Percentiles rank a stretch among this genome's conserved stretches.
These are phyloP conservation scores for Eurystomus glaucurus DNA, from an alignment of 2,797 vertebrate species.

Conservation along the genomic window DNA sequence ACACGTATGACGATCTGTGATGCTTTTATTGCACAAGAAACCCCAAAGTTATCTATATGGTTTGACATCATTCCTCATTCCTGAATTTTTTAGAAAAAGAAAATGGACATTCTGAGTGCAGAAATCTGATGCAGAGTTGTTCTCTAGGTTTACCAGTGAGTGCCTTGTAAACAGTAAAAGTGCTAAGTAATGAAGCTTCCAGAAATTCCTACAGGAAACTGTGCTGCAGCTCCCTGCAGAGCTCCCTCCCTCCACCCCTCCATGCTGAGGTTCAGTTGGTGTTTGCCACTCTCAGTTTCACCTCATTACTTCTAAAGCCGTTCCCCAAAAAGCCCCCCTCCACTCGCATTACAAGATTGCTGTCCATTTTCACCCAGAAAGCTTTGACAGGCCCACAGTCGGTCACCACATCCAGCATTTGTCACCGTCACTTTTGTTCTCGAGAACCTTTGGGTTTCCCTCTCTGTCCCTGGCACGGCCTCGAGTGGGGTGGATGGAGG, in stretches of 20 bases:
- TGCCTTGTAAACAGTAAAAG: background rate
- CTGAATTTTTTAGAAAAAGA: background rate
- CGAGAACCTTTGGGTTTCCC: background rate
- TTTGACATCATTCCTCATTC: background rate
- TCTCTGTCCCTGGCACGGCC: rapidly evolving
- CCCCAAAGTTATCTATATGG: background rate
- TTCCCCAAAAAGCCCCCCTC: background rate
- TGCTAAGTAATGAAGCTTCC: background rate
- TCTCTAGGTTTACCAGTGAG: background rate
- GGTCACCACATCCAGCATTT: rapidly evolving
- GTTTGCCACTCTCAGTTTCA: background rate
- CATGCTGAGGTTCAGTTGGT: background rate
- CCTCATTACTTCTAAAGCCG: background rate
- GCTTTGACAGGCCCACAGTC: rapidly evolving
- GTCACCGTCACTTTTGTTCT: background rate
- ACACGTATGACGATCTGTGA: background rate
- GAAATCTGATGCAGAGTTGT: background rate
- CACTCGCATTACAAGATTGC: background rate
- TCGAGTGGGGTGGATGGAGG: rapidly evolving
- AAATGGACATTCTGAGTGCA: rapidly evolving
- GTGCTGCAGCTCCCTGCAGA: background rate
- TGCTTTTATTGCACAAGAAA: background rate
- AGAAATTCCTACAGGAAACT: background rate
- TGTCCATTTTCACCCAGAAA: background rate
- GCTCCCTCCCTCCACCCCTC: background rate